These are phyloP conservation scores for Spea bombifrons DNA, from an alignment of 2,113 vertebrate genomes.

Conservation along the genomic window DNA sequence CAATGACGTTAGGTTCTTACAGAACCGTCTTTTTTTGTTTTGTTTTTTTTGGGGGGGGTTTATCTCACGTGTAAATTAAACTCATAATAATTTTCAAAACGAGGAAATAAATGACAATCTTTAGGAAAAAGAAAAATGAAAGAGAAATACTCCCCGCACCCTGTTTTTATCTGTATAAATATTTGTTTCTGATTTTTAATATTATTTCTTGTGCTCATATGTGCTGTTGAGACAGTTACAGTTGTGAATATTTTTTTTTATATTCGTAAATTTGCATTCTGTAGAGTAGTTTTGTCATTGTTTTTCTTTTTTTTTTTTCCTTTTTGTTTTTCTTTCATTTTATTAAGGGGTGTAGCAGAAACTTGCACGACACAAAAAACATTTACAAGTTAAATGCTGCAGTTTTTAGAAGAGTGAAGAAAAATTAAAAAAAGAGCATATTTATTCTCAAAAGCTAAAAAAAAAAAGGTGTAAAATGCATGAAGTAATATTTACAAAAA, in stretches of 20 bases:
- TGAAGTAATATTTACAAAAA: constrained; percentile 72
- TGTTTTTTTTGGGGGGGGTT: background rate
- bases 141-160: constrained; percentile 50
- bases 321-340: constrained; percentile 58
- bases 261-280: constrained; percentile 70
- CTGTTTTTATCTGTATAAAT: constrained; percentile 76
- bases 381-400: constrained; percentile 93
- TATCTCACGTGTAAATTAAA: constrained; percentile 39
- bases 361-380: constrained; percentile 73
- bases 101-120: constrained; percentile 64
- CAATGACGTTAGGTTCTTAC: constrained; percentile 35
- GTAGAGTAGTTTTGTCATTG: constrained; percentile 76
- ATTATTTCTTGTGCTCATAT: constrained; percentile 81
- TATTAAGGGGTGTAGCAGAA: constrained; percentile 74
- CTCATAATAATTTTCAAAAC: constrained; percentile 50
- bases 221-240: constrained; percentile 86
- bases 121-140: constrained; percentile 47
- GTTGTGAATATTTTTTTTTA: constrained; percentile 77
- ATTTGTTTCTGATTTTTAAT: constrained; percentile 72
- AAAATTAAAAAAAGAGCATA: constrained; percentile 70
- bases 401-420: constrained; percentile 87
- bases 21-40: constrained; percentile 32
- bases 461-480: constrained; percentile 73
- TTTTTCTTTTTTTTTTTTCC: constrained; percentile 49
- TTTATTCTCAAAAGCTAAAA: constrained; percentile 83